A percentile compares a stretch with the other conserved stretches of the same genome.
These are phyloP conservation scores for Deilephila porcellus DNA, from an alignment of 2,888 invertebrate genomes.

Conservation along the genomic window DNA sequence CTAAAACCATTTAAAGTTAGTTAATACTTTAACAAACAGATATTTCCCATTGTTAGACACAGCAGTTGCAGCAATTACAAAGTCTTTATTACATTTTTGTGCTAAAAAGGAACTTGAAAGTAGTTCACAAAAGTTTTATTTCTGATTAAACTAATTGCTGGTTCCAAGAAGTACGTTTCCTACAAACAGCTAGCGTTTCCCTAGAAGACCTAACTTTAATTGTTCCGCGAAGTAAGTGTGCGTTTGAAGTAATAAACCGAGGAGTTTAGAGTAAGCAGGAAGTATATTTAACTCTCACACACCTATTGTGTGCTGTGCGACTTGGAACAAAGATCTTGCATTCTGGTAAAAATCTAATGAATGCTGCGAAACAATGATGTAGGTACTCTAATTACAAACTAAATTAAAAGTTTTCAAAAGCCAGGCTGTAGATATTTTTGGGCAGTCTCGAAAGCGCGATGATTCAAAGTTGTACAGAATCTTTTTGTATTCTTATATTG, in stretches of 20 bases:
- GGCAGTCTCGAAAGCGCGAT: too few species aligned
- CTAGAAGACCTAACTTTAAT: conserved; percentile 19
- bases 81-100: not conserved
- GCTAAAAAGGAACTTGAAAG: not conserved
- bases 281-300: not conserved
- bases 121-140: not conserved
- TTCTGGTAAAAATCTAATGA: not conserved
- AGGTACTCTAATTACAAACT: too few species aligned
- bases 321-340: not conserved
- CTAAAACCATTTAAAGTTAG: too few species aligned
- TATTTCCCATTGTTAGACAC: not conserved
- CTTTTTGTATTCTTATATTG: too few species aligned
- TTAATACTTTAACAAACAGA: too few species aligned
- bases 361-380: too few species aligned
- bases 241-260: conserved; percentile 22
- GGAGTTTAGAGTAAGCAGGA: not conserved
- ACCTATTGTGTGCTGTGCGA: not conserved
- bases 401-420: too few species aligned
- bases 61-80: not conserved
- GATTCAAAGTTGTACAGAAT: too few species aligned
- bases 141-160: conserved; percentile 6
- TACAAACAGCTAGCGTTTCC: conserved; percentile 29
- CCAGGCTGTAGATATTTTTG: too few species aligned
- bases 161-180: not conserved
- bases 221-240: conserved; percentile 14